Evolutionary conservation across 2,888 invertebrate species (phyloP).

Genomic region (Spilosoma lubricipeda): DNA sequence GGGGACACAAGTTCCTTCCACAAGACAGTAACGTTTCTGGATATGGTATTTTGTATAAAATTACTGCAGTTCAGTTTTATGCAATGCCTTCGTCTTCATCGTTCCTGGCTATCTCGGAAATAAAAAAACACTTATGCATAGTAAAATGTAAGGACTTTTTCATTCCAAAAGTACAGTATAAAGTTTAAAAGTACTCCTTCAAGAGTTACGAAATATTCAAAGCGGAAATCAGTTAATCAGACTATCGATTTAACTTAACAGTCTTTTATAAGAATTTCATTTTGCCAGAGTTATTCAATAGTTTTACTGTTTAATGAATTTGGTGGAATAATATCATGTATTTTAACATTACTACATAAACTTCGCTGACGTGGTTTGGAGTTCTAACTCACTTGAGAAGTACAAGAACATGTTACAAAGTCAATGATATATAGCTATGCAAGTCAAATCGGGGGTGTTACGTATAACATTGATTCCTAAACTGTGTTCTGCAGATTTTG

Average conservation of each 20-base stretch:
- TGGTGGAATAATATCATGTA: too few relatives aligned
- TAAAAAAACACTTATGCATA: not conserved
- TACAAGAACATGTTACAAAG: too few relatives aligned
- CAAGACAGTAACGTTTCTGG: not conserved
- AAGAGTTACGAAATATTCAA: not conserved
- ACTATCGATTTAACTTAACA: not conserved
- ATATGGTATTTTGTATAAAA: constrained; percentile 5
- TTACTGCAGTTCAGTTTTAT: not conserved
- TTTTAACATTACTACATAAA: too few relatives aligned
- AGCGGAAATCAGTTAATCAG: not conserved
- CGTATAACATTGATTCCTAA: too few relatives aligned
- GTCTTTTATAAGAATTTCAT: not conserved
- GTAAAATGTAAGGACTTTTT: not conserved
- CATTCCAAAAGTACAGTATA: too few relatives aligned
- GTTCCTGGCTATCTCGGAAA: not conserved
- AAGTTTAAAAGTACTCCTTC: not conserved
- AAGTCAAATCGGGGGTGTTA: too few relatives aligned
- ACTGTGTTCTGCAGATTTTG: too few relatives aligned
- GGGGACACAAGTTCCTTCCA: not conserved
- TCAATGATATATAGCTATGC: too few relatives aligned
- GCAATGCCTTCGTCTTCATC: not conserved
- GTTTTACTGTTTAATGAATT: not conserved
- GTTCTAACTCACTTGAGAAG: too few relatives aligned
- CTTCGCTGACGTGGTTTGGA: not conserved
- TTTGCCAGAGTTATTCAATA: not conserved